Evolutionary conservation across 1,140 invertebrate genomes (phyloP).

Genomic region (Drosophila lacertosa): DNA sequence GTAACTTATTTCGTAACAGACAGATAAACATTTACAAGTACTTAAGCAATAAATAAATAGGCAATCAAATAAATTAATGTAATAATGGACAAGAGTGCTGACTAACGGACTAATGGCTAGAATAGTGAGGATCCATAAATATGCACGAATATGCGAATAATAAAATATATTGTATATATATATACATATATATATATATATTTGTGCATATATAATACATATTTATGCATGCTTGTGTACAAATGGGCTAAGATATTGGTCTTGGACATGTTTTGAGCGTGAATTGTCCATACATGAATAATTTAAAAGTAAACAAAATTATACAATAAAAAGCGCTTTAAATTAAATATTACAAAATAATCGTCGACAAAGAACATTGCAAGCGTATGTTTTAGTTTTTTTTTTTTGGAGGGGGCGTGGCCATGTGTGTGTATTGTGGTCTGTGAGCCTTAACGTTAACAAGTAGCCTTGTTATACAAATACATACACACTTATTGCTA

Average conservation of each 20-base stretch:
- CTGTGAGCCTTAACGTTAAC: conserved; percentile 20
- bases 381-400: not conserved
- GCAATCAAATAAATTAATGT: conserved; percentile 14
- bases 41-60: conserved; percentile 41
- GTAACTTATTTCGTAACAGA: conserved; percentile 23
- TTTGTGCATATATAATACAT: not conserved
- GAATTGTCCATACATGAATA: not conserved
- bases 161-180: conserved; percentile 4
- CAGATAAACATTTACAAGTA: conserved; percentile 15
- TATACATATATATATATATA: not conserved
- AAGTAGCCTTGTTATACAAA: conserved; percentile 11
- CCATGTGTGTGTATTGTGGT: not conserved
- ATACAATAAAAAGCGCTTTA: not conserved
- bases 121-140: conserved; percentile 8
- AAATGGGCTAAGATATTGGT: conserved; percentile 14
- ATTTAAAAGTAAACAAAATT: not conserved
- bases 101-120: conserved; percentile 13
- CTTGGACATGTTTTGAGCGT: not conserved
- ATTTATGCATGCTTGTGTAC: not conserved
- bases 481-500: conserved; percentile 21
- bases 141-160: too few species aligned
- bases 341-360: not conserved
- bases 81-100: too few species aligned
- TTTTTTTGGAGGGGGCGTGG: conserved; percentile 3
- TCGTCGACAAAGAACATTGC: conserved; percentile 5